Evolutionary conservation across 2,888 invertebrate species (phyloP).

Genomic region (Bombylius major): DNA sequence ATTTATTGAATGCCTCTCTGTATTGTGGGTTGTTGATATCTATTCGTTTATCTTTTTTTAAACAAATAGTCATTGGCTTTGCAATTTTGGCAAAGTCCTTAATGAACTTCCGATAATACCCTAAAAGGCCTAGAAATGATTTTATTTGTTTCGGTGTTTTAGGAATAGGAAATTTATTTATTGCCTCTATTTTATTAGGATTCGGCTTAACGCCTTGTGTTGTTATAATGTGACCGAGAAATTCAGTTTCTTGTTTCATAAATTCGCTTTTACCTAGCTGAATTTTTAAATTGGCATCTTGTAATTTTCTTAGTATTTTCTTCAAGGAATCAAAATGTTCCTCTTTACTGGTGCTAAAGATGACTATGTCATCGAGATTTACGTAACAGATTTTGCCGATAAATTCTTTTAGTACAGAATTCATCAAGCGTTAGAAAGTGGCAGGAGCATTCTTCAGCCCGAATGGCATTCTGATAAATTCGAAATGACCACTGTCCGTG

Average conservation of each 20-base stretch:
- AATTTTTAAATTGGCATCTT: background rate
- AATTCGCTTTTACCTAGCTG: background rate
- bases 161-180: conserved; percentile 10
- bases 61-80: conserved; percentile 1
- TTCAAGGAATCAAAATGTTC: too few relatives aligned
- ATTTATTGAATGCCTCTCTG: background rate
- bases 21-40: conserved; percentile 2
- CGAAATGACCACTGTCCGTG: too few relatives aligned
- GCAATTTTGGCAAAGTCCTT: conserved; percentile 3
- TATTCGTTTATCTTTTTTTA: conserved; percentile 7
- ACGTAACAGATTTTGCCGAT: too few relatives aligned
- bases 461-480: too few relatives aligned
- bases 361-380: too few relatives aligned
- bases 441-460: too few relatives aligned
- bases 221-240: background rate
- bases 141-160: conserved; percentile 11
- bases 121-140: conserved; percentile 6
- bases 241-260: background rate
- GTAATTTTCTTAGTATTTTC: too few relatives aligned
- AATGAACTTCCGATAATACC: conserved; percentile 4
- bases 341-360: too few relatives aligned
- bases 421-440: too few relatives aligned
- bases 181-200: conserved; percentile 8
- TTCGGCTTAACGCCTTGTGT: background rate
- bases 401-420: too few relatives aligned